phyloP scores from a whole-genome alignment of 1,140 invertebrate genomes.

The Calephelis nemesis region DNA sequence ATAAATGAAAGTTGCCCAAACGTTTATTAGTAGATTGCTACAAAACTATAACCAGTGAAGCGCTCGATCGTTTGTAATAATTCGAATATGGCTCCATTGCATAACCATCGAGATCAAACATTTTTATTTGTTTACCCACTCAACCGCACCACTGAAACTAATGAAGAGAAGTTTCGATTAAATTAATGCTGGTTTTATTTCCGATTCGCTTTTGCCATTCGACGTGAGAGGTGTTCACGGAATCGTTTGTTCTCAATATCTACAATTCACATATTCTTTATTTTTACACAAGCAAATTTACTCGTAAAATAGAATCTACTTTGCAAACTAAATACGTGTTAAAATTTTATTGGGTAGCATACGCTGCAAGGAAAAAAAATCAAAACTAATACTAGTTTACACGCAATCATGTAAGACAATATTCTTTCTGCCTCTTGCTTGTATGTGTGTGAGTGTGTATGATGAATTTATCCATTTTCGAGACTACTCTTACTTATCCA shows the following conservation, averaged over 20 bases:
- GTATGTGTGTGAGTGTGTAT: too few species aligned
- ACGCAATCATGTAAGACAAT: too few species aligned
- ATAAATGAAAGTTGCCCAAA: constrained; percentile 25
- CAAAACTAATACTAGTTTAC: too few species aligned
- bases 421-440: too few species aligned
- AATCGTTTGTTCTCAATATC: constrained; percentile 17
- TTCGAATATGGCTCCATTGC: constrained; percentile 61
- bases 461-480: too few species aligned
- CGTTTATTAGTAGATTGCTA: constrained; percentile 25
- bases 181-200: constrained; percentile 72
- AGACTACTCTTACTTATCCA: too few species aligned
- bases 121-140: constrained; percentile 72
- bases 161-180: constrained; percentile 72
- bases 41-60: constrained; percentile 26
- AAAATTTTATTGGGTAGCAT: too few species aligned
- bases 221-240: constrained; percentile 28
- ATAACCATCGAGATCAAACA: constrained; percentile 66
- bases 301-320: too few species aligned
- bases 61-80: constrained; percentile 52
- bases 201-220: constrained; percentile 45
- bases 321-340: too few species aligned
- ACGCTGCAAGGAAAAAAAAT: too few species aligned
- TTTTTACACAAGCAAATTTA: constrained; percentile 6
- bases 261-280: constrained; percentile 1
- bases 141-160: constrained; percentile 69